phyloP scores from a whole-genome alignment of 2,113 vertebrate genomes.

The Oryzias javanicus region DNA sequence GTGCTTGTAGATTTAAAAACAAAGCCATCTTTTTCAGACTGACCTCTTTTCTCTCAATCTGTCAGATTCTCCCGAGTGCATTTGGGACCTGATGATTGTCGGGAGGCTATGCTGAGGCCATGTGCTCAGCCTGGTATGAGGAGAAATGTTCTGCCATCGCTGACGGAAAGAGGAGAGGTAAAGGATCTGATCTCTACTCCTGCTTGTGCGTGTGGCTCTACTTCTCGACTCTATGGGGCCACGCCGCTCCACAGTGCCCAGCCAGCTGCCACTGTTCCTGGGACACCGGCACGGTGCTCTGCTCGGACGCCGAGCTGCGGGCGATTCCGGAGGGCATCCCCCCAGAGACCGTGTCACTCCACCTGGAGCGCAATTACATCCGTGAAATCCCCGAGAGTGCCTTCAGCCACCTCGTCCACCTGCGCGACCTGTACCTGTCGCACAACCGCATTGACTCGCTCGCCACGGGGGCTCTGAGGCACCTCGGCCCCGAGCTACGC shows the following conservation, averaged over 20 bases:
- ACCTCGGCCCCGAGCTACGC: constrained; percentile 70
- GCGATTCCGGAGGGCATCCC: constrained; percentile 77
- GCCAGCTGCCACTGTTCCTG: constrained; percentile 67
- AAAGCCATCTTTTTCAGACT: constrained; percentile 25
- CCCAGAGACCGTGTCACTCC: constrained; percentile 68
- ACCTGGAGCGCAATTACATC: constrained; percentile 80
- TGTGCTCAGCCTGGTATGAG: constrained; percentile 60
- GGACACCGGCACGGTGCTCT: constrained; percentile 74
- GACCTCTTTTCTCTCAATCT: constrained; percentile 30
- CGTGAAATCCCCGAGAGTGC: constrained; percentile 70
- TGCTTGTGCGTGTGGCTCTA: constrained; percentile 52
- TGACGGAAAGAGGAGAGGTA: constrained; percentile 22
- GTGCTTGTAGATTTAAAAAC: constrained; percentile 18
- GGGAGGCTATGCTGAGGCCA: constrained; percentile 74
- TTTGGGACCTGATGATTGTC: constrained; percentile 50
- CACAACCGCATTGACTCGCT: constrained; percentile 79
- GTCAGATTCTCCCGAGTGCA: constrained; percentile 40
- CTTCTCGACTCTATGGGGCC: constrained; percentile 53
- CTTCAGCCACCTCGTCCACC: constrained; percentile 71
- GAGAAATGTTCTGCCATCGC: constrained; percentile 47
- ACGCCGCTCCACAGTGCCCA: constrained; percentile 43
- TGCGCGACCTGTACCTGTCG: constrained; percentile 78
- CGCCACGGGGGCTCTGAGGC: constrained; percentile 69
- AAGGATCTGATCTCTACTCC: constrained; percentile 28
- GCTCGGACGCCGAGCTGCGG: constrained; percentile 68